Percentiles rank a stretch among this genome's conserved stretches.
Evolutionary conservation across 2,888 invertebrate species (phyloP).

Genomic region (Linnaemya tessellans): DNA sequence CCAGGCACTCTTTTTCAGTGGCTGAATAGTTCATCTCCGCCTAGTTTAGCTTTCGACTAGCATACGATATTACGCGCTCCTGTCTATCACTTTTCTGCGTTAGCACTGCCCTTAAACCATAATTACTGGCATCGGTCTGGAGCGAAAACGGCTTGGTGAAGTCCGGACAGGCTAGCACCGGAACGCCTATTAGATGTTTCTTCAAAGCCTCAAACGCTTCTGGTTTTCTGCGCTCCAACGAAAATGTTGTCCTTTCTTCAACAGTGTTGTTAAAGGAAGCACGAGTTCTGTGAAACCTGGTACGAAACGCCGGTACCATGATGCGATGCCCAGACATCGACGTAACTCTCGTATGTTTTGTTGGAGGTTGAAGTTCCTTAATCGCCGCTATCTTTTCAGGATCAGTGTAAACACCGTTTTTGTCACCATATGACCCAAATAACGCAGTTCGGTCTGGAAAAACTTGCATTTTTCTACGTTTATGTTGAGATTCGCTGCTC

Average conservation of each 20-base stretch:
- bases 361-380: background rate
- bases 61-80: background rate
- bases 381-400: background rate
- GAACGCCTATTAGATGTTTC: background rate
- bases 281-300: background rate
- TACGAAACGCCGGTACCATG: slow-evolving; percentile 19
- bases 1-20: slow-evolving; percentile 6
- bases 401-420: too few species aligned
- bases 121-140: background rate
- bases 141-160: background rate
- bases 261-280: background rate
- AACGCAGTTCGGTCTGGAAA: background rate
- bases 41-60: background rate
- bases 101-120: background rate
- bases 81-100: background rate
- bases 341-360: background rate
- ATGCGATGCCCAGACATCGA: background rate
- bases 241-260: background rate
- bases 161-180: background rate
- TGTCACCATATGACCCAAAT: too few species aligned
- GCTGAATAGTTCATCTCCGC: background rate
- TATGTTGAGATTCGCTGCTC: background rate
- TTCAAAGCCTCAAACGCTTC: background rate
- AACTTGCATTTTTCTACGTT: background rate
- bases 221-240: slow-evolving; percentile 13